phyloP scores from a whole-genome alignment of 2,797 vertebrate genomes.

The Notoglanidium macrostoma region DNA sequence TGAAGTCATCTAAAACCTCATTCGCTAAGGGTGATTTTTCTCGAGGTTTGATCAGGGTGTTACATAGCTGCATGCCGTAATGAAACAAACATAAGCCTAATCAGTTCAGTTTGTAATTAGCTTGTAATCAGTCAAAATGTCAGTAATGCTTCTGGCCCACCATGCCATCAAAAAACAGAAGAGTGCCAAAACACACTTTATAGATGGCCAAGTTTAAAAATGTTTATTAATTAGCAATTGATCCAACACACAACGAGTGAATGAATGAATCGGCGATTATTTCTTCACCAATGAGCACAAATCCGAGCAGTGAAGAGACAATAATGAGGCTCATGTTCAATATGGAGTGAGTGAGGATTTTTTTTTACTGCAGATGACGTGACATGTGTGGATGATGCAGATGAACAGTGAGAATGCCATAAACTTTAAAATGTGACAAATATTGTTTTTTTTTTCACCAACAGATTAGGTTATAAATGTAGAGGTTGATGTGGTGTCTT shows the following conservation, averaged over 20 bases:
- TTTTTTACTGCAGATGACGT: neutral
- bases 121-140: neutral
- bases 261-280: neutral
- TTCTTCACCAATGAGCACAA: neutral
- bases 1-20: neutral
- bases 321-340: neutral
- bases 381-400: neutral
- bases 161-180: neutral
- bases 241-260: neutral
- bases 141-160: neutral
- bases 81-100: neutral
- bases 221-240: neutral
- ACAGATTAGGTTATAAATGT: neutral
- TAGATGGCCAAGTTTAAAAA: neutral
- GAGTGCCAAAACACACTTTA: neutral
- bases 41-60: neutral
- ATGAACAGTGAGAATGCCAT: neutral
- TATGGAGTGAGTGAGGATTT: neutral
- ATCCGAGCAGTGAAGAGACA: neutral
- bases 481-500: neutral
- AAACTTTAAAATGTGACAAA: neutral
- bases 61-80: neutral
- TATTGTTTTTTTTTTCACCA: neutral
- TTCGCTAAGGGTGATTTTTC: neutral
- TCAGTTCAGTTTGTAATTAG: neutral